Evolutionary conservation across 1,140 invertebrate genomes (phyloP).

Genomic region (Lamellibrachia luymesi): DNA sequence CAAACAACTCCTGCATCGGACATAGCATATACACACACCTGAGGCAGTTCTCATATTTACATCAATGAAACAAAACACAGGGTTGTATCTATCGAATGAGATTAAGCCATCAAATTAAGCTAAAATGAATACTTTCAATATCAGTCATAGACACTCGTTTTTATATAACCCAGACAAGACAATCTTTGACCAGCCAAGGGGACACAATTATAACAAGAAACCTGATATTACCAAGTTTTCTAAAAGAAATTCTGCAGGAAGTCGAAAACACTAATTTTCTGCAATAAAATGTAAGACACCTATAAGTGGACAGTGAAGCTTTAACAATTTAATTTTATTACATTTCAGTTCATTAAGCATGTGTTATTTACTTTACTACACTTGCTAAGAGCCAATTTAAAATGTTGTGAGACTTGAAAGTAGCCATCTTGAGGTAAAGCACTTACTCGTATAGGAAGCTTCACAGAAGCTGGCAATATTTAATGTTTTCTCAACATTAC

Average conservation of each 20-base stretch:
- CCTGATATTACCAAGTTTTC: neutral
- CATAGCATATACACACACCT: neutral
- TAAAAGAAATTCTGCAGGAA: neutral
- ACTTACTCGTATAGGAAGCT: neutral
- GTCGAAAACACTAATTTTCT: neutral
- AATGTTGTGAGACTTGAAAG: neutral
- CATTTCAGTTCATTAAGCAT: neutral
- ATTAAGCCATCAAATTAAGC: neutral
- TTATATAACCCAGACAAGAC: neutral
- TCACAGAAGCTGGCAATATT: neutral
- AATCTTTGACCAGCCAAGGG: neutral
- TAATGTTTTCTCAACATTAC: neutral
- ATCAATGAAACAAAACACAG: neutral
- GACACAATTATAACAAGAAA: neutral
- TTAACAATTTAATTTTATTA: neutral
- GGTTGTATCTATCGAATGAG: neutral
- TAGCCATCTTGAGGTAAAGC: neutral
- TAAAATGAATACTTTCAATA: neutral
- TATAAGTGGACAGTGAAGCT: neutral
- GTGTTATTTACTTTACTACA: no score
- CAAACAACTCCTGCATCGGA: neutral
- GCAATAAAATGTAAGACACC: neutral
- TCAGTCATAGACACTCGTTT: neutral
- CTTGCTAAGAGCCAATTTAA: neutral
- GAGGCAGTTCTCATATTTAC: neutral